Evolutionary conservation across 2,888 invertebrate genomes (phyloP), one percentile per base, ranked within the genome.

Genomic region (Abrostola tripartita): DNA sequence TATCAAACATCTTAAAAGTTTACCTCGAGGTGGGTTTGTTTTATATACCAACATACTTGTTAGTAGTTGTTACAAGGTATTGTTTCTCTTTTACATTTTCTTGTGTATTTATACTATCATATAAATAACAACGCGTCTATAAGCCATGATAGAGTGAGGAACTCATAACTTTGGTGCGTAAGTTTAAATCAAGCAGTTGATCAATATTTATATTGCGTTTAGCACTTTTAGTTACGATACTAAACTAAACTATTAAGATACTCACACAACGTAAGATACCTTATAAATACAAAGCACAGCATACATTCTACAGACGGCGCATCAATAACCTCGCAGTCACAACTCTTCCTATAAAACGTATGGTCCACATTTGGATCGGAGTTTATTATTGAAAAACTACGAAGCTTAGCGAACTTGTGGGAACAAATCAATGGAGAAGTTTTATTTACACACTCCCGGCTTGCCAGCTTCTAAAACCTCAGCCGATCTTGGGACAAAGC

Each of bases 361-460:
- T 52, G 69, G 52, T 57, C 57, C 49, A 68, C 47, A 73, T 61
- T 47, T 40, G 57, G 24, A 55, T 61, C 35, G 37, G 24, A 52
- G 36, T 47, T 41, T 61, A 71, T 61, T 68, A 54, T 54, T 60
- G 35, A 60, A 73, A 62, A 61, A 52, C 49, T 68, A 35, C 54
- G 7, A n/a, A 41, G 42, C 60, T 54, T 49, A 52, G 35, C 14
- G 24, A 60, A 59, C 55, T 59, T 52, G 50, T 44, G 36, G 12
- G 52, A 62, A 63, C 58, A 68, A 68, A 71, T 64, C 74, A 58
- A 68, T 44, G 69, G 14, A 51, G 50, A 49, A 58, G 40, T 64
- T 52, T 35, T 60, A 61, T 73, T 73, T 58, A 57, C 54, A 37
- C 50, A 64, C 7, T 37, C 41, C 47, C 56, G 35, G 40, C 42